A percentile compares a stretch with the other conserved stretches of the same genome.
Evolutionary conservation across 1,140 invertebrate species (phyloP).

Genomic region (Charaxes varanes): DNA sequence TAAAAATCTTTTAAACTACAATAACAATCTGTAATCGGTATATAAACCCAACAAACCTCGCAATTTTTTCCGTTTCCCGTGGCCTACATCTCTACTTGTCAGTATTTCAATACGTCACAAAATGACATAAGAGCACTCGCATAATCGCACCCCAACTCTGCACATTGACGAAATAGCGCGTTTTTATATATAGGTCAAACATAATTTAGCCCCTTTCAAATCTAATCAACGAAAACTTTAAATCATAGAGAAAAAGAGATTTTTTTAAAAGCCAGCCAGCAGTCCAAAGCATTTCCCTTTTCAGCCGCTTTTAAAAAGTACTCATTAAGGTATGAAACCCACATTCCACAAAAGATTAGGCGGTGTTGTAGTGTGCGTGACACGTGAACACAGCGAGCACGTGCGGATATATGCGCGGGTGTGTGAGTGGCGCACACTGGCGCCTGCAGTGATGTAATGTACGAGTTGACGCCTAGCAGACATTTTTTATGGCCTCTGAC

Average conservation of each 20-base stretch:
- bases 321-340: conserved; percentile 64
- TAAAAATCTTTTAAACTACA: too few relatives aligned
- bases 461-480: conserved; percentile 61
- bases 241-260: conserved; percentile 13
- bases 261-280: conserved; percentile 9
- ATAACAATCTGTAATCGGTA: too few relatives aligned
- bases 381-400: conserved; percentile 21
- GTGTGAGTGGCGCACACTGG: conserved; percentile 25
- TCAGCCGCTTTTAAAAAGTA: conserved; percentile 62
- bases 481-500: conserved; percentile 70
- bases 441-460: conserved; percentile 52
- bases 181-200: conserved; percentile 17
- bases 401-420: conserved; percentile 22
- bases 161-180: too few relatives aligned
- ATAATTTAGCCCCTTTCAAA: conserved; percentile 24
- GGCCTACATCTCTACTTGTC: too few relatives aligned
- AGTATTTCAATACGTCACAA: too few relatives aligned
- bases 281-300: conserved; percentile 51
- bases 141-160: too few relatives aligned
- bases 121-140: conserved; percentile 5
- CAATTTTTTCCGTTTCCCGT: too few relatives aligned
- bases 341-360: conserved; percentile 69
- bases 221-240: conserved; percentile 28
- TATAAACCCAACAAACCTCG: too few relatives aligned
- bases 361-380: conserved; percentile 28